Percentiles rank a stretch among this genome's conserved stretches.
These are phyloP conservation scores for Leptinotarsa tumamoca DNA, from an alignment of 2,888 invertebrate genomes.

Conservation along the genomic window DNA sequence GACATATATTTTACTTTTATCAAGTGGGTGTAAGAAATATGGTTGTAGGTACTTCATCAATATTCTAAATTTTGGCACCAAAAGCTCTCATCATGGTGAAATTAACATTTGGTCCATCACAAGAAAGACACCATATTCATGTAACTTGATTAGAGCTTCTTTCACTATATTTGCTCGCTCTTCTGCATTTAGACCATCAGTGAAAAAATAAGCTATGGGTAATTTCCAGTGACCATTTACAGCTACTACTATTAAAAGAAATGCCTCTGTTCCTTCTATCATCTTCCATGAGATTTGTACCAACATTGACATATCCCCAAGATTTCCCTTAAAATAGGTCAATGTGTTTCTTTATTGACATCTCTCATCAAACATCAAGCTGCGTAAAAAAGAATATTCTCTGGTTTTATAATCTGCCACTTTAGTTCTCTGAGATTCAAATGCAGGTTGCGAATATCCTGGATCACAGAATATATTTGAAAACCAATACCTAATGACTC, in stretches of 20 bases:
- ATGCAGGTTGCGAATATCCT: constrained; percentile 42
- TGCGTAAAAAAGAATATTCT: constrained; percentile 33
- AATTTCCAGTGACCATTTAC: constrained; percentile 42
- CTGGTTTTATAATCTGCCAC: constrained; percentile 21
- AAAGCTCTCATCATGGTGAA: constrained; percentile 35
- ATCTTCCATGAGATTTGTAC: constrained; percentile 24
- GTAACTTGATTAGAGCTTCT: constrained; percentile 31
- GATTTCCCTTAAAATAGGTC: constrained; percentile 41
- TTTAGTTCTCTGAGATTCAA: constrained; percentile 39
- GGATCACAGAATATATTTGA: constrained; percentile 34
- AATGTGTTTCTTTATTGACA: constrained; percentile 42
- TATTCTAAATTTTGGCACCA: constrained; percentile 13
- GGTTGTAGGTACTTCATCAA: too few species aligned
- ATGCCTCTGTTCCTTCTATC: constrained; percentile 39
- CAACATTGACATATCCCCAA: constrained; percentile 44
- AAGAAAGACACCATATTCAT: constrained; percentile 36
- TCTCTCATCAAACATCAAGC: constrained; percentile 47
- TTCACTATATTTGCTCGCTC: constrained; percentile 37
- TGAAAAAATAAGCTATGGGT: constrained; percentile 42
- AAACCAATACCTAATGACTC: background rate
- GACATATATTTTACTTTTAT: background rate
- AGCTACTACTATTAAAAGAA: constrained; percentile 41
- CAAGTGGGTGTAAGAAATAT: background rate
- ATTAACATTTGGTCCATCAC: constrained; percentile 39
- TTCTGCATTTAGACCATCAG: constrained; percentile 33